Evolutionary conservation across 2,113 vertebrate species (phyloP).

Genomic region (Trichomycterus rosablanca): DNA sequence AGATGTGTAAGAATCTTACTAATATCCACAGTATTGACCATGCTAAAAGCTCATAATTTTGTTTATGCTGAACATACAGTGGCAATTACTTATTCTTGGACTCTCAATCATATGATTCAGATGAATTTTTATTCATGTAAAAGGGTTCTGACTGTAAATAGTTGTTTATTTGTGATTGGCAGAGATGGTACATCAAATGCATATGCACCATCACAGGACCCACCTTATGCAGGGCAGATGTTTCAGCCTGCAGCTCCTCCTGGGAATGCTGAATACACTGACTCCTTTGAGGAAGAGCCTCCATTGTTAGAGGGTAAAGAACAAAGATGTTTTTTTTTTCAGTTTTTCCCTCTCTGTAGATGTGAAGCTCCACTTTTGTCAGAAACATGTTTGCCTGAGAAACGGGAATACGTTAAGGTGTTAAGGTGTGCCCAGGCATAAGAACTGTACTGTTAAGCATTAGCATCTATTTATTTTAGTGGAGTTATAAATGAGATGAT

Average conservation of each 20-base stretch:
- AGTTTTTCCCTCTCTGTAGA: too few relatives aligned
- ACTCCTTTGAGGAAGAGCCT: slow-evolving; percentile 74
- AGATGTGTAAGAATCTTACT: slow-evolving; percentile 44
- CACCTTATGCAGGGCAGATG: slow-evolving; percentile 59
- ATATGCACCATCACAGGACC: slow-evolving; percentile 29
- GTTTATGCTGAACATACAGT: slow-evolving; percentile 29
- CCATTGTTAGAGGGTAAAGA: slow-evolving; percentile 79
- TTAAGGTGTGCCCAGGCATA: too few relatives aligned
- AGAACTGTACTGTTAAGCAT: too few relatives aligned
- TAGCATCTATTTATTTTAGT: too few relatives aligned
- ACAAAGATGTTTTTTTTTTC: too few relatives aligned
- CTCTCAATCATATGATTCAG: too few relatives aligned
- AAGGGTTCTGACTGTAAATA: neutral
- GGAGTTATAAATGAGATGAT: too few relatives aligned
- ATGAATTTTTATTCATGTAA: too few relatives aligned
- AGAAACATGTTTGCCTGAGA: too few relatives aligned
- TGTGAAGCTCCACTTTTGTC: too few relatives aligned
- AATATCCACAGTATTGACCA: neutral
- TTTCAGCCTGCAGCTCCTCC: slow-evolving; percentile 58
- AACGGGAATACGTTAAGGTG: too few relatives aligned
- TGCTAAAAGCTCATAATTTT: neutral
- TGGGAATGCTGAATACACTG: slow-evolving; percentile 47
- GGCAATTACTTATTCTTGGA: too few relatives aligned
- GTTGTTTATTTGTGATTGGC: slow-evolving; percentile 11
- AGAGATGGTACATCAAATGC: slow-evolving; percentile 23